Percentiles rank a stretch among this genome's conserved stretches.
phyloP scores from a whole-genome alignment of 2,888 invertebrate species.

The Cyclophora punctaria region DNA sequence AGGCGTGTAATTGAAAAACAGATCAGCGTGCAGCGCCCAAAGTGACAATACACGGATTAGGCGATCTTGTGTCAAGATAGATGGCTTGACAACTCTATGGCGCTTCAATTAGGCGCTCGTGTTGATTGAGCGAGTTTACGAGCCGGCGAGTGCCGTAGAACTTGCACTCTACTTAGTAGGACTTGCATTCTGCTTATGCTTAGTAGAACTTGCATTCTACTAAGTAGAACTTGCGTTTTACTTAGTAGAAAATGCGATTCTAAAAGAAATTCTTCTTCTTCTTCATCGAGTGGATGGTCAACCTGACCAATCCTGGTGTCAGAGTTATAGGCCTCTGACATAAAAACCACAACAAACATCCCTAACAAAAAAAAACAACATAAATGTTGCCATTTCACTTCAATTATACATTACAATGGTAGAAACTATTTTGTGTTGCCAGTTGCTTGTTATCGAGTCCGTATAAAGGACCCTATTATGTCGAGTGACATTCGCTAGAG shows the following conservation, averaged over 20 bases:
- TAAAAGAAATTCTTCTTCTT: too few species aligned
- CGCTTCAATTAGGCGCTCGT: neutral
- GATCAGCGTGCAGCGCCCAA: constrained; percentile 43
- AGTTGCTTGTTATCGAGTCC: constrained; percentile 34
- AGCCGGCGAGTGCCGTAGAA: neutral
- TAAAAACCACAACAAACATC: too few species aligned
- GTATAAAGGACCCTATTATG: constrained; percentile 57
- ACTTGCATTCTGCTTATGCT: too few species aligned
- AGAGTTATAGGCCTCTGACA: too few species aligned
- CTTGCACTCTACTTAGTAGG: neutral
- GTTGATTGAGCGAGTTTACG: neutral
- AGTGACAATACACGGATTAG: constrained; percentile 52
- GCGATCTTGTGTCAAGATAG: too few species aligned
- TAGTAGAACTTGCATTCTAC: too few species aligned
- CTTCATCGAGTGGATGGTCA: too few species aligned
- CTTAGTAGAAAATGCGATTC: too few species aligned
- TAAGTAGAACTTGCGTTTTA: too few species aligned
- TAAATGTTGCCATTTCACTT: neutral
- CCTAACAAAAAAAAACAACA: too few species aligned
- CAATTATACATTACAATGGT: constrained; percentile 8
- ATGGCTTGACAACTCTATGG: neutral
- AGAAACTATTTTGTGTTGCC: constrained; percentile 18
- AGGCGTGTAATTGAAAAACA: constrained; percentile 67
- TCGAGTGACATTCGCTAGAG: constrained; percentile 46
- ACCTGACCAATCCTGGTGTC: too few species aligned